phyloP scores from a whole-genome alignment of 2,113 vertebrate genomes.

The Coptodon rendalli region DNA sequence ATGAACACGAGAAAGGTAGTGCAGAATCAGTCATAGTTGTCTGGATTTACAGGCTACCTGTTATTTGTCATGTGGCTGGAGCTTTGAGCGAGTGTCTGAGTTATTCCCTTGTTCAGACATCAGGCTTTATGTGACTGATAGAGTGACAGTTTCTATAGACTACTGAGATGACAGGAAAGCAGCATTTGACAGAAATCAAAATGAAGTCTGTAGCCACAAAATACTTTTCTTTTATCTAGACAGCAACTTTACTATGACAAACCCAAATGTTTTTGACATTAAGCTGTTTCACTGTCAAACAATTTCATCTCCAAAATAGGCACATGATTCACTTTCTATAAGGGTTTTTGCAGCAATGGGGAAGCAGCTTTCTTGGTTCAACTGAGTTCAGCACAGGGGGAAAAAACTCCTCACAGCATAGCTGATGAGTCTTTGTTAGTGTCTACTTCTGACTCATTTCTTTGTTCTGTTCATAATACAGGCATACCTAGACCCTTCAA shows the following conservation, averaged over 20 bases:
- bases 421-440: slow-evolving; percentile 7
- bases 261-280: neutral
- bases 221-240: slow-evolving; percentile 1
- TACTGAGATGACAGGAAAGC: neutral
- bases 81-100: neutral
- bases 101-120: slow-evolving; percentile 18
- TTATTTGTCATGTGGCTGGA: slow-evolving; percentile 8
- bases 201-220: neutral
- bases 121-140: slow-evolving; percentile 16
- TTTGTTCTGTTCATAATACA: slow-evolving; percentile 27
- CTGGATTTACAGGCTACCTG: neutral
- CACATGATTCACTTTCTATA: neutral
- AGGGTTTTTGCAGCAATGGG: neutral
- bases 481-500: slow-evolving; percentile 8
- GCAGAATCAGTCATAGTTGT: slow-evolving; percentile 12
- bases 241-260: neutral
- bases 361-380: neutral
- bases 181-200: slow-evolving; percentile 21
- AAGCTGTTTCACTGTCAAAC: slow-evolving; percentile 1
- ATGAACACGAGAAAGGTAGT: slow-evolving; percentile 5
- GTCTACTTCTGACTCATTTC: slow-evolving; percentile 2
- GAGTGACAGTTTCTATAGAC: slow-evolving; percentile 12
- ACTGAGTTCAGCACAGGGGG: neutral
- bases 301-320: slow-evolving; percentile 8
- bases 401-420: neutral